Conservation (phyloP, 2,797 vertebrate genomes). For the Sebastes umbrosus region DNA sequence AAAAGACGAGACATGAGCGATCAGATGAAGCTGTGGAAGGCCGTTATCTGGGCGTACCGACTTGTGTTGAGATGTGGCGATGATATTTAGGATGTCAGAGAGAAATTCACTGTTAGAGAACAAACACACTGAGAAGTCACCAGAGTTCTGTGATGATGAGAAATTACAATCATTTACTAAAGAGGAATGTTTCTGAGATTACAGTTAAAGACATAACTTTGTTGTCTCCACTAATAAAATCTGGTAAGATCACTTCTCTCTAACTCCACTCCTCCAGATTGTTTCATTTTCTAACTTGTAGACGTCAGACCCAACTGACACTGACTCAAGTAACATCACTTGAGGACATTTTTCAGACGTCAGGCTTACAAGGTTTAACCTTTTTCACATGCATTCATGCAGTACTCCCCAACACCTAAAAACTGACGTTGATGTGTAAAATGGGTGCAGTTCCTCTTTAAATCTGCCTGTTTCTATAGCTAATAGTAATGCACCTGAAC, state of each 20-base stretch:
- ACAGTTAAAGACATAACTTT: neutral
- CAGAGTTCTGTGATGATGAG: neutral
- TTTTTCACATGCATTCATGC: neutral
- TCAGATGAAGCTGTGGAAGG: constrained; percentile 48
- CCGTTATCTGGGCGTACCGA: neutral
- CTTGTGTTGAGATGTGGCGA: constrained; percentile 37
- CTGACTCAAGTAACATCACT: no score
- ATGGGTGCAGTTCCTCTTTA: neutral
- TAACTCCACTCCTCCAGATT: no score
- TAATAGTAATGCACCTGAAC: neutral
- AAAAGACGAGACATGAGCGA: constrained; percentile 4
- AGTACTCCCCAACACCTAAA: neutral
- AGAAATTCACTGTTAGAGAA: neutral
- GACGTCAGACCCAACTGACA: no score
- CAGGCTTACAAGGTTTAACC: neutral
- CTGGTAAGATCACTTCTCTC: no score
- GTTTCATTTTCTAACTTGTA: no score
- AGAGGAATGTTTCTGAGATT: neutral
- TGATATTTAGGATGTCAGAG: constrained; percentile 38
- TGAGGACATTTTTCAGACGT: no score
- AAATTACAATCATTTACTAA: neutral
- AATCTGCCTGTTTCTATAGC: neutral
- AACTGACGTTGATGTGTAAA: neutral
- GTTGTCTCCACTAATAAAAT: no score
- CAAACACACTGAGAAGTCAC: neutral